phyloP scores from a whole-genome alignment of 2,113 vertebrate genomes.

The Cyanoderma ruficeps region DNA sequence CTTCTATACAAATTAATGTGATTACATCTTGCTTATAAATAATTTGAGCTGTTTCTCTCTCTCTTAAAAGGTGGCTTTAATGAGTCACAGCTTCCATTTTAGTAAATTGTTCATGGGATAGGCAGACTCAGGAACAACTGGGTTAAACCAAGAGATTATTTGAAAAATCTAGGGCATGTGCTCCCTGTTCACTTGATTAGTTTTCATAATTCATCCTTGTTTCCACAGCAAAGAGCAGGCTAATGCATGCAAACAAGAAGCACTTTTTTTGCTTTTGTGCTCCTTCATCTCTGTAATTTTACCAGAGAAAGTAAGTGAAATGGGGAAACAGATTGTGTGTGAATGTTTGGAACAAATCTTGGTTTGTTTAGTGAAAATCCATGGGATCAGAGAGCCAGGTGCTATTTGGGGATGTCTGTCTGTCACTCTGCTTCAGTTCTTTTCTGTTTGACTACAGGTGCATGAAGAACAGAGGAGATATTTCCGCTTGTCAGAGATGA shows the following conservation, averaged over 20 bases:
- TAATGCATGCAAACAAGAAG: neutral
- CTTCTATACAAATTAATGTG: neutral
- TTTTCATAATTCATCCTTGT: constrained; percentile 55
- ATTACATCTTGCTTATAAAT: neutral
- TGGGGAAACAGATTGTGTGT: neutral
- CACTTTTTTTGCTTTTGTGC: neutral
- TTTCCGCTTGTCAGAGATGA: constrained; percentile 56
- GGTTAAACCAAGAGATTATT: constrained; percentile 64
- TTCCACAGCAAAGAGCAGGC: neutral
- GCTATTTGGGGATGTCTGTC: neutral
- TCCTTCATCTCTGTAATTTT: neutral
- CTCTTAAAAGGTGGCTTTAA: neutral
- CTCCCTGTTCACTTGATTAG: constrained; percentile 33
- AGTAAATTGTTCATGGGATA: constrained; percentile 1
- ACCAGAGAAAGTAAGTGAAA: neutral
- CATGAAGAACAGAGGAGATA: constrained; percentile 49
- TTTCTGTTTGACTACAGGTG: constrained; percentile 64
- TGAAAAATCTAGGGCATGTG: constrained; percentile 62
- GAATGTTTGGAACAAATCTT: neutral
- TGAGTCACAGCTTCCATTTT: constrained; percentile 16
- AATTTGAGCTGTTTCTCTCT: neutral
- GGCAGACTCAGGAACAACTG: constrained; percentile 32
- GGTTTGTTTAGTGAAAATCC: neutral
- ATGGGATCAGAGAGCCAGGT: neutral
- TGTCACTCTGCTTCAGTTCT: constrained; percentile 21